Conservation (phyloP, 2,113 vertebrate genomes). For the Platichthys flesus region DNA sequence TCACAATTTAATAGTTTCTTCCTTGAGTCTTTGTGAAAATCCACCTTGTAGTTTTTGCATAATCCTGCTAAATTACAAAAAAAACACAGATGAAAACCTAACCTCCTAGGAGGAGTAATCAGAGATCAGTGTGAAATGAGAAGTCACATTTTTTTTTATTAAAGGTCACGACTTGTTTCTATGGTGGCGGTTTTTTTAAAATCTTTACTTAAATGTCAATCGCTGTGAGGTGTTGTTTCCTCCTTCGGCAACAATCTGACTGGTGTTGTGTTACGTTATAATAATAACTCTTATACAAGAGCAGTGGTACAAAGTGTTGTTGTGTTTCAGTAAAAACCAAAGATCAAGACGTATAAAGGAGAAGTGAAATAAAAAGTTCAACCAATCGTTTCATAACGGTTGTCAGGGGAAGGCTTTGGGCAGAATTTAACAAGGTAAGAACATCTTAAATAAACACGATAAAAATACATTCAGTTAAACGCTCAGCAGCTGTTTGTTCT, state of each 20-base stretch:
- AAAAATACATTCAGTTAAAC: neutral
- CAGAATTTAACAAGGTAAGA: neutral
- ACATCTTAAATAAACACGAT: neutral
- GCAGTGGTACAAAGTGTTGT: neutral
- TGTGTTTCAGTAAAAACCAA: neutral
- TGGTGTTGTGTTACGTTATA: neutral
- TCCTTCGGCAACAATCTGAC: neutral
- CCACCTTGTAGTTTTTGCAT: neutral
- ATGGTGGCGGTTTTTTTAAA: neutral
- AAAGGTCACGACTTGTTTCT: too few species aligned
- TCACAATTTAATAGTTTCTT: too few species aligned
- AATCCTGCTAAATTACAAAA: too few species aligned
- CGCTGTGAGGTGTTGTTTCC: neutral
- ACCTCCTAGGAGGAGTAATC: too few species aligned
- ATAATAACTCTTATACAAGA: slow-evolving; percentile 1
- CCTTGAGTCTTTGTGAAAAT: neutral
- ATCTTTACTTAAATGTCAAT: neutral
- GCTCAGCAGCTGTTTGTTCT: neutral
- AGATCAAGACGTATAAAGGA: neutral
- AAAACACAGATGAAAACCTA: too few species aligned
- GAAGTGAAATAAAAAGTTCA: neutral
- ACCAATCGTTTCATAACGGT: neutral
- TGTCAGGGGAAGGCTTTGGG: neutral
- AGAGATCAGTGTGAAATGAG: neutral
- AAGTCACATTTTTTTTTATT: neutral